Evolutionary conservation across 1,140 invertebrate species (phyloP).

Genomic region (Sarcophaga peregrina): DNA sequence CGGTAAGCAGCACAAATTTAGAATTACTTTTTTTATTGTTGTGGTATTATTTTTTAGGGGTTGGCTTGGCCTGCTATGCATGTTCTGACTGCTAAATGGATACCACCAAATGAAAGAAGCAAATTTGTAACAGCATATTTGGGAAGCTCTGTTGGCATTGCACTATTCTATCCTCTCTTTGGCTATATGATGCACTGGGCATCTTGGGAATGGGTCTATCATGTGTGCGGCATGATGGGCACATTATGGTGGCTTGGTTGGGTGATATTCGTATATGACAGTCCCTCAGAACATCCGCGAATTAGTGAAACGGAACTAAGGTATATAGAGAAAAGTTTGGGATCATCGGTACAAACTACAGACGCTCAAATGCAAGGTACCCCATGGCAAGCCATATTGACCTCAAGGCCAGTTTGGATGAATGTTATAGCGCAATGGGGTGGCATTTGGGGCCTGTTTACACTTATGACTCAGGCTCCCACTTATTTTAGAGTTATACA

Average conservation of each 20-base stretch:
- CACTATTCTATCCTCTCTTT: slow-evolving; percentile 77
- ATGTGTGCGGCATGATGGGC: slow-evolving; percentile 74
- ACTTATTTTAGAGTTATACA: slow-evolving; percentile 87
- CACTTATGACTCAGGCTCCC: slow-evolving; percentile 84
- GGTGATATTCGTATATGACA: slow-evolving; percentile 74
- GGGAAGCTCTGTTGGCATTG: slow-evolving; percentile 76
- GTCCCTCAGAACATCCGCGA: slow-evolving; percentile 79
- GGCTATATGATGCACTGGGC: slow-evolving; percentile 73
- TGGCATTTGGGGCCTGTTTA: slow-evolving; percentile 87
- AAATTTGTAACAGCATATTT: slow-evolving; percentile 78
- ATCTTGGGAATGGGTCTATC: slow-evolving; percentile 83
- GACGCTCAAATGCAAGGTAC: slow-evolving; percentile 66
- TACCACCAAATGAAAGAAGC: slow-evolving; percentile 82
- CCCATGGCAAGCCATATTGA: slow-evolving; percentile 81
- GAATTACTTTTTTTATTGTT: neutral
- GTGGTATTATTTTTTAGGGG: slow-evolving; percentile 71
- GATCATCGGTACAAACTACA: slow-evolving; percentile 64
- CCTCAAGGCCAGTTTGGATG: slow-evolving; percentile 81
- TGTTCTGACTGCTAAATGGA: slow-evolving; percentile 84
- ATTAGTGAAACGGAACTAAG: slow-evolving; percentile 77
- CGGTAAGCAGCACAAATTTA: slow-evolving; percentile 69
- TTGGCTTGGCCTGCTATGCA: slow-evolving; percentile 83
- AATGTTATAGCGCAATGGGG: slow-evolving; percentile 82
- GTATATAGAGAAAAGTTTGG: slow-evolving; percentile 73
- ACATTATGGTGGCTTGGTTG: slow-evolving; percentile 77